phyloP scores from a whole-genome alignment of 2,113 vertebrate genomes.

The Tonatia bakeri region DNA sequence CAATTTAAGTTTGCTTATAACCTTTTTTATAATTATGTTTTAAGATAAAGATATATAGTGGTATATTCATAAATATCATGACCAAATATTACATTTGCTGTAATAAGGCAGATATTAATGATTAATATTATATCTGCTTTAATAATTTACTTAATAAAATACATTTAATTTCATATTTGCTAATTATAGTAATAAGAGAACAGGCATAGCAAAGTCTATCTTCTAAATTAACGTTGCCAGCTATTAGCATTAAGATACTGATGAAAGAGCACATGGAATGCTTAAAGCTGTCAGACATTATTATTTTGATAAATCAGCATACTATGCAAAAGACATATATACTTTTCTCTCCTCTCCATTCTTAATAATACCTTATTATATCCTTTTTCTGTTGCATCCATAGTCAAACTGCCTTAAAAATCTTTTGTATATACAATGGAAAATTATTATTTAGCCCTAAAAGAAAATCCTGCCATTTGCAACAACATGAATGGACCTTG shows the following conservation, averaged over 20 bases:
- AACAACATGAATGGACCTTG: not conserved
- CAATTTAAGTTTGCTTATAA: slow-evolving; percentile 31
- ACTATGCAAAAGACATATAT: not conserved
- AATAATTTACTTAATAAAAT: not conserved
- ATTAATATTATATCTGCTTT: not conserved
- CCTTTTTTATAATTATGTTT: not conserved
- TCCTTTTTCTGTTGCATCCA: not conserved
- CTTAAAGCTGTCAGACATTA: not conserved
- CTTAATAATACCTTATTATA: not conserved
- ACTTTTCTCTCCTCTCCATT: not conserved
- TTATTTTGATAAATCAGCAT: not conserved
- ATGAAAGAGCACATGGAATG: not conserved
- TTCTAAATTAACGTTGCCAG: not conserved
- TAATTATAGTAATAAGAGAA: not conserved
- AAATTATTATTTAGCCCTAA: not conserved
- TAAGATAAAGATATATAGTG: not conserved
- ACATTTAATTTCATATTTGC: not conserved
- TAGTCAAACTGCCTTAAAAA: not conserved
- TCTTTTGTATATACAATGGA: not conserved
- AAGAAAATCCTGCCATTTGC: not conserved
- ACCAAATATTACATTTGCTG: not conserved
- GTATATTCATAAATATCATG: slow-evolving; percentile 2
- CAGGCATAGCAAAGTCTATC: not conserved
- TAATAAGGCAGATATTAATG: not conserved
- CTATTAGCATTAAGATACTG: not conserved